These are phyloP conservation scores for Grammomys surdaster DNA, from an alignment of 2,113 vertebrate genomes.

Conservation along the genomic window DNA sequence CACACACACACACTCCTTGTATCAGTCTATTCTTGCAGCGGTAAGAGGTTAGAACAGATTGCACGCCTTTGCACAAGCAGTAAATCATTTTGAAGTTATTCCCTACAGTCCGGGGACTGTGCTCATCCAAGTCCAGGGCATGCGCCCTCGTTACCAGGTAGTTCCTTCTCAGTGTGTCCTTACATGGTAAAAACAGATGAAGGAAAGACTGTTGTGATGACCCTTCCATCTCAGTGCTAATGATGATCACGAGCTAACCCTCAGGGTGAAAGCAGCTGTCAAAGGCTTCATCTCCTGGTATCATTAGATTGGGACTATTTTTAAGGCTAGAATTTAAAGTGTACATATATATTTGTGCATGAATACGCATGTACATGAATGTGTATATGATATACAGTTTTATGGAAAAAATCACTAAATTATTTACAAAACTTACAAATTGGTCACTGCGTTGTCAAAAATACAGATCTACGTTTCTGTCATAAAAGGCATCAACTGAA, in stretches of 20 bases:
- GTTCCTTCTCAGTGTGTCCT: neutral
- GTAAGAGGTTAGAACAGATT: neutral
- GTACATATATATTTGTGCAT: neutral
- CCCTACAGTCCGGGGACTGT: neutral
- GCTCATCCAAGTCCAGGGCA: neutral
- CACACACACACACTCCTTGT: neutral
- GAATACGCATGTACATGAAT: neutral
- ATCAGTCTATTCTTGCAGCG: neutral
- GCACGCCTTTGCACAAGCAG: neutral
- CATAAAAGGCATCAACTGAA: conserved; percentile 19
- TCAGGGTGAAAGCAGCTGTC: neutral
- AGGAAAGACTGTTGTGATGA: neutral
- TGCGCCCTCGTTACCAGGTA: neutral
- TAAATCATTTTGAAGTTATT: neutral
- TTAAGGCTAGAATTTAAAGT: neutral
- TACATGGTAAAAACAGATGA: neutral
- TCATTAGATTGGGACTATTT: neutral
- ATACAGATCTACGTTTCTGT: neutral
- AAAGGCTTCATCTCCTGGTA: too few relatives aligned
- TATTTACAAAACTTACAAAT: neutral
- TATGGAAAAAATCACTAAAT: neutral
- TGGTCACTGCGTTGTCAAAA: conserved; percentile 34
- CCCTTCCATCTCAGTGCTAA: neutral
- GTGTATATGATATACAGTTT: neutral
- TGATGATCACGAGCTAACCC: neutral